A percentile compares a stretch with the other conserved stretches of the same genome.
phyloP scores from a whole-genome alignment of 2,888 invertebrate species.

The Agrochola lota region DNA sequence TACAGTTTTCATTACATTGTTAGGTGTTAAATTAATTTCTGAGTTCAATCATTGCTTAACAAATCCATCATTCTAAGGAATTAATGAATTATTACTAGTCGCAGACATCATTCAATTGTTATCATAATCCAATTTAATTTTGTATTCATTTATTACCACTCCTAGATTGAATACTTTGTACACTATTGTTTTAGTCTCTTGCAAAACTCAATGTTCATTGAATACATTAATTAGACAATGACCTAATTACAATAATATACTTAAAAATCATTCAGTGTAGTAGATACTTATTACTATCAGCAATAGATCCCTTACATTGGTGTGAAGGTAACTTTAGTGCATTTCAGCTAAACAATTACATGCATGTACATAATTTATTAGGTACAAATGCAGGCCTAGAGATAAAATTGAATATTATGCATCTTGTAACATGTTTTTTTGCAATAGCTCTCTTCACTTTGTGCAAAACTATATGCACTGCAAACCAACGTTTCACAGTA shows the following conservation, averaged over 20 bases:
- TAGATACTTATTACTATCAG: slow-evolving; percentile 2
- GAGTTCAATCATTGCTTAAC: not conserved
- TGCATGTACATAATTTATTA: not conserved
- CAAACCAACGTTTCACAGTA: slow-evolving; percentile 30
- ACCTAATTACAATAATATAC: slow-evolving; percentile 51
- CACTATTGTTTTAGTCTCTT: slow-evolving; percentile 52
- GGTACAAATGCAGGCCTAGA: not conserved
- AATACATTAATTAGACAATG: slow-evolving; percentile 57
- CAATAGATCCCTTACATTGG: not conserved
- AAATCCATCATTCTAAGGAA: not conserved
- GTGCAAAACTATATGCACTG: not conserved
- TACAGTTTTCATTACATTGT: not conserved
- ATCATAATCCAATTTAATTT: slow-evolving; percentile 7
- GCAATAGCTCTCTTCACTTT: not conserved
- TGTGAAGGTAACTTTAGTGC: not conserved
- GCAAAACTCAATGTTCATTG: slow-evolving; percentile 46
- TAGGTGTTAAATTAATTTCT: not conserved
- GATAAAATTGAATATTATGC: slow-evolving; percentile 2
- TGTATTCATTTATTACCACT: not conserved
- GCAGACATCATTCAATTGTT: not conserved
- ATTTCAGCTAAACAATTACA: slow-evolving; percentile 20
- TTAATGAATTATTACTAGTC: not conserved
- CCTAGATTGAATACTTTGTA: slow-evolving; percentile 20
- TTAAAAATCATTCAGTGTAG: slow-evolving; percentile 16
- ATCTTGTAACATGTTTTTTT: not conserved